Evolutionary conservation across 2,797 vertebrate genomes (phyloP), one percentile per base, ranked within the genome.

Genomic region (Eulemur coronatus): DNA sequence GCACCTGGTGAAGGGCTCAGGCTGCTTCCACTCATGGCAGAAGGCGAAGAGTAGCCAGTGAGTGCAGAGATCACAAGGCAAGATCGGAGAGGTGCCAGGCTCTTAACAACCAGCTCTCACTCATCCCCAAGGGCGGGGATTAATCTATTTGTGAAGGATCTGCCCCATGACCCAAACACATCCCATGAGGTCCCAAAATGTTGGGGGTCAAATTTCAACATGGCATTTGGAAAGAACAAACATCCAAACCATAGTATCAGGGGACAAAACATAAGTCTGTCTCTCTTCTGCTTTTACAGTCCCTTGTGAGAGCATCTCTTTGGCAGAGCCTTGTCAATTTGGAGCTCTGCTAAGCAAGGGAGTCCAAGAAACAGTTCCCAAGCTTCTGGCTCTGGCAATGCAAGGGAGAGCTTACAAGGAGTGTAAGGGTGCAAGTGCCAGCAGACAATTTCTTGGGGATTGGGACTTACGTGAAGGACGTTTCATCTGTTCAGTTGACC

Each of bases 381-480:
- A 70, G 65, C 38, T 92, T 92, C 33, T 9, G 33, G 22, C 33
- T 57, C 7, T 5, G 12, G 17, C 4, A 35, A 41, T 38, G 7
- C 14, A 61, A 38, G 3, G 6, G 12, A 38, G 30, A 26, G 28
- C n/a, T 52, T 35, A 67, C 4, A 52, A 76, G 9, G 10, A 3
- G 35, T 63, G 0, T 57, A 43, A 50, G 22, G 4, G 7, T 10
- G 0, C 14, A 70, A 90, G 10, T 24, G 12, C 11, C 46, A 65
- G 46, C 11, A 91, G 69, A 84, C 9, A 30, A 26, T 75, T 97
- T 97, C 79, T 59, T 96, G 81, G 91, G 90, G 69, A 92, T 33
- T 76, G 75, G 92, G 97, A 95, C 91, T 97, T 98, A 94, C 38
- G 0, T 61, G 52, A 93, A 89, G 61, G 73, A 88, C 33, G 46